Evolutionary conservation across 2,797 vertebrate genomes (phyloP), one percentile per base, ranked within the genome.

Genomic region (Cynopterus sphinx): DNA sequence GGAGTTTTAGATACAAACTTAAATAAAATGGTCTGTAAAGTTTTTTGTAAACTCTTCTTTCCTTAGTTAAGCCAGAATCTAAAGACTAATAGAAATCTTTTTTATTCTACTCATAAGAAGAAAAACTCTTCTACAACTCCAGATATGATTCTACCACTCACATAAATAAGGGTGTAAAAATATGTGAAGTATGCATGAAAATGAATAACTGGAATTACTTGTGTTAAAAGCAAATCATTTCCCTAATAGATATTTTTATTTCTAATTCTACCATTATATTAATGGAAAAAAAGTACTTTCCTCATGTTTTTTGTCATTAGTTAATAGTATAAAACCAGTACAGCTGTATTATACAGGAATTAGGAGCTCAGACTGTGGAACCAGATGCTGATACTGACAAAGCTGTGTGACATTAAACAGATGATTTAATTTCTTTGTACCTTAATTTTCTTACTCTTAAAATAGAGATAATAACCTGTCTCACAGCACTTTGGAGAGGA

Each of bases 31-130:
- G n/a, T 74, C n/a, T 79, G 3, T 49, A 22, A 71, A 33, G n/a
- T 46, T 91, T 94, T 90, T 67, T 91, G 59, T 79, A 26, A 90
- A 41, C 33, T 95, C 36, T 84, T 3, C 51, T 93, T 93, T 88
- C 46, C 61, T 87, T 59, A 68, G 28, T 46, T 82, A 92, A 67
- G 51, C 17, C 51, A 8, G 0, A 53, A 83, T 68, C 1, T 57
- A 4, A 96, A 96, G 65, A 93, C 26, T 26, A 49, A 53, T 1
- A 12, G 39, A 3, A 84, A 53, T 39, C 26, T 73, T 51, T 51
- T 83, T 31, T 22, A 21, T 36, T 89, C 15, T 73, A 71, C 19
- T 1, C 63, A 0, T 57, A 70, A 70, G 46, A 87, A 39, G 28
- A 90, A 74, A 92, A 68, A 65, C 33, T 73, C 51, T 75, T 61